Evolutionary conservation across 1,140 invertebrate species (phyloP), one percentile per base, ranked within the genome.

Genomic region (Diorhabda carinulata): DNA sequence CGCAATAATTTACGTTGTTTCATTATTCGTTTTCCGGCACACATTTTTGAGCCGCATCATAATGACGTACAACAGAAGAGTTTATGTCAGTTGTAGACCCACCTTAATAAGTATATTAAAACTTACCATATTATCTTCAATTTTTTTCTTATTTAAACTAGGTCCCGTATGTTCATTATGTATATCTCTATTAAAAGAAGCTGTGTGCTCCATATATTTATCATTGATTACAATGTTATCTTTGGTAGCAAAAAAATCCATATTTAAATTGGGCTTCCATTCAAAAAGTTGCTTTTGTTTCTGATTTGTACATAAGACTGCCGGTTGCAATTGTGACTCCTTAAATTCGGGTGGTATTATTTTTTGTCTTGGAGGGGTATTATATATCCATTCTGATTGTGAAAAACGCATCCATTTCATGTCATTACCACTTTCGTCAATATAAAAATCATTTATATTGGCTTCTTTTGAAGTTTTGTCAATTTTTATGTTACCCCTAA

Each of bases 331-430:
- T 44, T 59, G 57, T 43, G 65, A 66, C 0, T 68, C 66, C 60
- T 61, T 57, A n/a, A 56, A 6, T 59, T 63, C 43, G 9, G 66
- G 57, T 45, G 45, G 2, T 0, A n/a, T 7, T n/a, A 71, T 61
- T 63, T 45, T 70, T 57, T 67, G 66, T 57, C 70, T 70, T 3
- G 57, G 56, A 7, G 72, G 72, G 5, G 72, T 73, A 25, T 61
- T 25, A 69, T 62, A 75, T 0, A 73, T 63, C 74, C 74, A 75
- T 10, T 69, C 63, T 9, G 67, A 60, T 42, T 45, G 42, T 6
- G 72, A 68, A 60, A 71, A 9, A 6, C 56, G 63, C 3, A 58
- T n/a, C 10, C 66, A 70, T 25, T 70, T 68, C 4, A 61, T 57
- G 42, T 66, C 62, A 45, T 69, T 67, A 63, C 69, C 65, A 52